Base-by-base conservation (phyloP, 1,140 invertebrate species). In the Drosophila arawakana region DNA sequence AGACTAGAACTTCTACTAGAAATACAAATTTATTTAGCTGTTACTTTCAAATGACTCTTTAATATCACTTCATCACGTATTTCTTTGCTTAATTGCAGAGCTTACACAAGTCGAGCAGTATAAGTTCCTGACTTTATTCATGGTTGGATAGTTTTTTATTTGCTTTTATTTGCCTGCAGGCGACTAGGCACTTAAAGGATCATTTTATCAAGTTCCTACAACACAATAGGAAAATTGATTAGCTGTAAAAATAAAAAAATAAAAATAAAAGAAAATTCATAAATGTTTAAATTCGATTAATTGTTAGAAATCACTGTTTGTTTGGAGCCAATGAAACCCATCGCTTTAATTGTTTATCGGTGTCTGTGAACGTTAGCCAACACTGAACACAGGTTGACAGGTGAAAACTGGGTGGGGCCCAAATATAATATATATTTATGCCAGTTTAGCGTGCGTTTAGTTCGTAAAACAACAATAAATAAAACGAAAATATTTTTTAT, bases 311-410 rank as follows among this genome's bases (percentile, higher is more conserved):
- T 13, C n/a, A 43, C 1, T n/a, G n/a, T 43, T 43, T 43, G 3
- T 43, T 13, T 11, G n/a, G 11, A 5, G 10, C 10, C 18, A n/a
- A n/a, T 52, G 9, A 5, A 6, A 43, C 5, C 5, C 41, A 52
- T 52, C 49, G 49, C 37, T 55, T 35, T 6, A 13, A 2, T 8
- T 30, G 46, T 34, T 30, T 39, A 39, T 15, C 10, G 39, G 11
- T 8, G 8, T n/a, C 35, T 46, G 15, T 15, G 2, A 25, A 7
- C 3, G 21, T 65, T 71, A n/a, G 30, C 30, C 52, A 71, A 49
- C 68, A 71, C 59, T 63, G 34, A 11, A 8, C 5, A 7, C 1
- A 13, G 34, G n/a, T 30, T 71, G 68, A 63, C 68, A 65, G 67
- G 15, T 47, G 13, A 18, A 39, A 21, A 47, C n/a, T 25, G 7